Evolutionary conservation across 2,113 vertebrate species (phyloP).

Genomic region (Acinonyx jubatus): DNA sequence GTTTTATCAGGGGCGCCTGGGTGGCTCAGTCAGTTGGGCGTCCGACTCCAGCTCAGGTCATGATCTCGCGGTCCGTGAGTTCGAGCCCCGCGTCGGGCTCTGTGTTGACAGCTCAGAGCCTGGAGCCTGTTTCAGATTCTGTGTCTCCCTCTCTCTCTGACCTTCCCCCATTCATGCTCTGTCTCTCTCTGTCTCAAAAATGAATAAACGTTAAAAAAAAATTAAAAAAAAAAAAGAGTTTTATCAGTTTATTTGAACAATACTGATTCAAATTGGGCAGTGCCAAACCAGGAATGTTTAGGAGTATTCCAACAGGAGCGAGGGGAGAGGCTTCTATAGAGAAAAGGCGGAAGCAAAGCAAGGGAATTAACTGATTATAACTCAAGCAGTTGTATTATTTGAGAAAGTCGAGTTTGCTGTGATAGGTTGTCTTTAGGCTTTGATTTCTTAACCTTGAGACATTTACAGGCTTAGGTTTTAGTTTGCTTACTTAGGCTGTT

Average conservation of each 20-base stretch:
- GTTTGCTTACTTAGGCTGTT: background rate
- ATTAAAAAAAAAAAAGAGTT: background rate
- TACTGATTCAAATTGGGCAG: background rate
- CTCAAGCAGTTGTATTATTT: background rate
- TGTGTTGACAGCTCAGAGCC: too few relatives aligned
- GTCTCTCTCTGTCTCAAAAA: too few relatives aligned
- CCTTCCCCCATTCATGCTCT: too few relatives aligned
- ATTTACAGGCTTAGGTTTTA: background rate
- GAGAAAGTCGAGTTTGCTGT: background rate
- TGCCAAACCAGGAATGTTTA: background rate
- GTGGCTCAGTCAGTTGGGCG: too few relatives aligned
- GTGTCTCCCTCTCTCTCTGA: too few relatives aligned
- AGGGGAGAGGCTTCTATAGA: background rate
- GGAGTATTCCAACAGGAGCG: background rate
- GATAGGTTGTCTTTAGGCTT: background rate
- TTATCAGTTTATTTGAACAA: background rate
- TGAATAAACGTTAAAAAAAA: too few relatives aligned
- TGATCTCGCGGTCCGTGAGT: too few relatives aligned
- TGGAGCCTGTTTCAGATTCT: too few relatives aligned
- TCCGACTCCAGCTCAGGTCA: too few relatives aligned
- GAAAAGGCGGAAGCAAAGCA: background rate
- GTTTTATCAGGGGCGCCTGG: background rate
- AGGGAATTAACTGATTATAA: background rate
- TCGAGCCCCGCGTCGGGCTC: too few relatives aligned
- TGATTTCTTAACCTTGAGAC: background rate